Percentiles rank a stretch among this genome's conserved stretches.
phyloP scores from a whole-genome alignment of 2,797 vertebrate genomes.

The Buphagus erythrorhynchus region DNA sequence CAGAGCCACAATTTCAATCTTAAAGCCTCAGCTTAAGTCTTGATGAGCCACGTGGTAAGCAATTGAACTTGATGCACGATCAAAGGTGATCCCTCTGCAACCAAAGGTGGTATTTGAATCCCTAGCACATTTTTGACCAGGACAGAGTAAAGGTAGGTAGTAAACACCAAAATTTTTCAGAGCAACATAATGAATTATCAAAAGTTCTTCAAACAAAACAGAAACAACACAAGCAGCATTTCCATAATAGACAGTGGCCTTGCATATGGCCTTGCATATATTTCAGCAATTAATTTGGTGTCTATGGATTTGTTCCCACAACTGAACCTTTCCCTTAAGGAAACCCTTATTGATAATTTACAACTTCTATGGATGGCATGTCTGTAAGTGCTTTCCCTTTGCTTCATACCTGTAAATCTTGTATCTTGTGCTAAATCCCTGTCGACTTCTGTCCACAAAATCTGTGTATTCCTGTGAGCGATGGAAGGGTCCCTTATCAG shows the following conservation, averaged over 20 bases:
- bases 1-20: background rate
- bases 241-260: background rate
- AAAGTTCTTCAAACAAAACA: slow-evolving; percentile 1
- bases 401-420: slow-evolving; percentile 95
- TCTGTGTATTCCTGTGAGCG: slow-evolving; percentile 96
- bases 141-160: background rate
- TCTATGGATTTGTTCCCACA: background rate
- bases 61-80: background rate
- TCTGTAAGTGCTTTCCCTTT: slow-evolving; percentile 53
- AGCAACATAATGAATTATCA: background rate
- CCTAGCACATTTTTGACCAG: background rate
- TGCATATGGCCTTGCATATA: background rate
- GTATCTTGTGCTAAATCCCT: slow-evolving; percentile 97
- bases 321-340: slow-evolving; percentile 36
- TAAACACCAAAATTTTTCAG: background rate
- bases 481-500: slow-evolving; percentile 97
- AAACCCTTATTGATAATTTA: background rate
- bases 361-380: background rate
- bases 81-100: background rate
- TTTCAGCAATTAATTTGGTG: background rate
- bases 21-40: background rate
- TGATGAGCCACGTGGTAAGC: background rate
- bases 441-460: slow-evolving; percentile 96
- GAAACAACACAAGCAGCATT: slow-evolving; percentile 19
- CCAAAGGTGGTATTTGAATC: background rate